A percentile compares a stretch with the other conserved stretches of the same genome.
These are phyloP conservation scores for Aricia agestis DNA, from an alignment of 1,140 invertebrate genomes.

Conservation along the genomic window DNA sequence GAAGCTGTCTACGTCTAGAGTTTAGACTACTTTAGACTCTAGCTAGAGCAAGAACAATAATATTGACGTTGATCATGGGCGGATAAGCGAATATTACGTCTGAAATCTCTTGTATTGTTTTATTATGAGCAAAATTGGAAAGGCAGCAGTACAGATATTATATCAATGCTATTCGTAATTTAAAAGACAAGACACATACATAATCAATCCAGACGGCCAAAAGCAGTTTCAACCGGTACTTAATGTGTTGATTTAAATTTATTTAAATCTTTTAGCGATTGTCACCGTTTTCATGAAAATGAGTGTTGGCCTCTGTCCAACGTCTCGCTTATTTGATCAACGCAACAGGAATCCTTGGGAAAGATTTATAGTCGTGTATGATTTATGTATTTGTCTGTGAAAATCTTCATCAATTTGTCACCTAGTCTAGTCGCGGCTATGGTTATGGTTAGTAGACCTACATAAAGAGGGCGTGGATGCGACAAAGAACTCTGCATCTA, in stretches of 20 bases:
- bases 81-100: no score
- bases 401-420: not conserved
- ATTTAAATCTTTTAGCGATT: not conserved
- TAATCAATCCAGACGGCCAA: not conserved
- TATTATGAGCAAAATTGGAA: no score
- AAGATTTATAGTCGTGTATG: not conserved
- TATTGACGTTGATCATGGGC: no score
- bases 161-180: not conserved
- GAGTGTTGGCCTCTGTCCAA: not conserved
- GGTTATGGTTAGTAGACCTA: no score
- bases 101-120: no score
- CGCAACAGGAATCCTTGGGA: slow-evolving; percentile 1
- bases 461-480: no score
- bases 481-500: no score
- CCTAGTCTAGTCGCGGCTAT: not conserved
- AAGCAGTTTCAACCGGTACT: not conserved
- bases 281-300: not conserved
- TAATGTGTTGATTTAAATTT: not conserved
- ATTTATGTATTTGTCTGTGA: not conserved
- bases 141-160: not conserved
- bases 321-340: not conserved
- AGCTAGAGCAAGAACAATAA: no score
- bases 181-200: not conserved
- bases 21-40: no score
- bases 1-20: no score